Conservation (phyloP, 2,888 invertebrate species). For the Halictus ligatus region DNA sequence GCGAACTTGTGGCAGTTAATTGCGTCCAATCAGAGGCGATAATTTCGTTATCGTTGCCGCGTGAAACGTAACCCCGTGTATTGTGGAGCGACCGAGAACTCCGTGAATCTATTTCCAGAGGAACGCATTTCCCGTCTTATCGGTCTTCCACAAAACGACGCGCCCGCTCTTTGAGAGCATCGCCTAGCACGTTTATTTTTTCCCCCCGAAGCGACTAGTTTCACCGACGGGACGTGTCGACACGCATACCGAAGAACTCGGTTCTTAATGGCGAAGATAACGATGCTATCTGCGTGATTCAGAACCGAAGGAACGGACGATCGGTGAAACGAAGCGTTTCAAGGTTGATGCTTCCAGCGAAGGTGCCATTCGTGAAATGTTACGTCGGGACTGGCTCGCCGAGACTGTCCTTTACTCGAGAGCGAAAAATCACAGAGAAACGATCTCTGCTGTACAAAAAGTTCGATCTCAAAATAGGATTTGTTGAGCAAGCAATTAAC, state of each 20-base stretch:
- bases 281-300: slow-evolving; percentile 73
- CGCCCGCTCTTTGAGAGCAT: slow-evolving; percentile 17
- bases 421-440: background rate
- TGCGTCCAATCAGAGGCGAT: background rate
- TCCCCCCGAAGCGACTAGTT: slow-evolving; percentile 9
- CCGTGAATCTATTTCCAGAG: background rate
- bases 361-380: slow-evolving; percentile 4
- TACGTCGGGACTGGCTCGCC: background rate
- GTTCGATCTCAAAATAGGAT: background rate
- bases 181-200: background rate
- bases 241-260: slow-evolving; percentile 3
- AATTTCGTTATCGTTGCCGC: slow-evolving; percentile 8
- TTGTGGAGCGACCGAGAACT: background rate
- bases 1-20: background rate
- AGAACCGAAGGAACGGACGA: slow-evolving; percentile 58
- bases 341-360: slow-evolving; percentile 25
- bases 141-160: slow-evolving; percentile 8
- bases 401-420: background rate
- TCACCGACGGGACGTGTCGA: background rate
- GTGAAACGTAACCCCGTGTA: background rate
- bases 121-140: slow-evolving; percentile 27
- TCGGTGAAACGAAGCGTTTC: slow-evolving; percentile 41
- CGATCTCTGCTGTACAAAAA: background rate
- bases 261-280: slow-evolving; percentile 52
- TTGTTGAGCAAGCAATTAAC: background rate